Evolutionary conservation across 1,140 invertebrate genomes (phyloP), one percentile per base, ranked within the genome.

Genomic region (Sarcophaga peregrina): DNA sequence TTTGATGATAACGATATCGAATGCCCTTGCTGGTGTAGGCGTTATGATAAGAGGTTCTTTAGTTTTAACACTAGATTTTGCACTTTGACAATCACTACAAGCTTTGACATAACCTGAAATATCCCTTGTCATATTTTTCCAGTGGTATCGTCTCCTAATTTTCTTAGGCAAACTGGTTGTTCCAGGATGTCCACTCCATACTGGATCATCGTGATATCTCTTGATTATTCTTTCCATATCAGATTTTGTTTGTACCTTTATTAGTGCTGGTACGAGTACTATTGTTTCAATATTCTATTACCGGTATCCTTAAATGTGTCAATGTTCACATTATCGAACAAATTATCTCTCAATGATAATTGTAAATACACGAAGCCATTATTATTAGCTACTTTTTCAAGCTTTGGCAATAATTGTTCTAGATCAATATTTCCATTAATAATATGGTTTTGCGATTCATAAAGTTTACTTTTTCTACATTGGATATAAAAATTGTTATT

Each of bases 111-210:
- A 25, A 17, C 20, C 5, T 8, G 62, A 17, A 17, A 72, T 72
- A 72, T 72, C 62, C 15, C 62, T 72, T 72, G 62, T 72, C 62
- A 72, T 72, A 72, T 72, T 72, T 15, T 72, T 72, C 62, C 62
- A 72, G 20, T 72, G 20, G n/a, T 17, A 72, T 15, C 20, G 15
- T 72, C 20, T 15, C n/a, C 20, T 72, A 17, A 72, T 72, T 15
- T 72, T 72, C 20, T 72, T 72, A 15, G n/a, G 15, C 20, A 25
- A 17, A 72, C 62, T 7, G 15, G 62, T 72, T 15, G 20, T 15
- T 25, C 62, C 62, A 17, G 62, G 15, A 25, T 72, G 62, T 15
- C 62, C 62, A 72, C 62, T 15, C 15, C 62, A 72, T 15, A 72
- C 20, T 72, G 62, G 62, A 72, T 72, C 62, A 72, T 72, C 62